Percentiles rank a stretch among this genome's conserved stretches.
Conservation (phyloP, 2,797 vertebrate genomes). For the Carduelis carduelis region DNA sequence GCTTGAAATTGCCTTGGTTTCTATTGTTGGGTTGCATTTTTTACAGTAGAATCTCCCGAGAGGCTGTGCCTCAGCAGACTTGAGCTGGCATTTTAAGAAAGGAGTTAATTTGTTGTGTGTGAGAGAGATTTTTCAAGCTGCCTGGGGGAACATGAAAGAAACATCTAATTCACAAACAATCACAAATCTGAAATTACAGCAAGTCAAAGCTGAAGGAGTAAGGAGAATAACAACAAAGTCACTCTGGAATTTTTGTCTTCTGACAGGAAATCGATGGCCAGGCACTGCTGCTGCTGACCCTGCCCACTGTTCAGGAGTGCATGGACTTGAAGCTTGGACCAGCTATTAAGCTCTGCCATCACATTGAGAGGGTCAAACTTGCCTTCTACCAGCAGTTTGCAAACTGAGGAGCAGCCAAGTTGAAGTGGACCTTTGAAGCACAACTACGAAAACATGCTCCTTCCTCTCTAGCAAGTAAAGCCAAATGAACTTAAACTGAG, state of each 20-base stretch:
- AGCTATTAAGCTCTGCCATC: constrained; percentile 97
- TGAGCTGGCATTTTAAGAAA: not conserved
- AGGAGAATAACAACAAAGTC: not conserved
- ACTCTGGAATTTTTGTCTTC: constrained; percentile 38
- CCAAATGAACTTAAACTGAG: constrained; percentile 34
- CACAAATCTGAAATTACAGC: not conserved
- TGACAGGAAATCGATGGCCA: constrained; percentile 96
- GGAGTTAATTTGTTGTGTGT: not conserved
- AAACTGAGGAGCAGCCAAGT: constrained; percentile 77
- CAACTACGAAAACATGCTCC: constrained; percentile 65
- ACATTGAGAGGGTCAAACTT: constrained; percentile 97
- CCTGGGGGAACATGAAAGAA: not conserved
- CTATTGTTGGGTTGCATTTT: not conserved
- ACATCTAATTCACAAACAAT: not conserved
- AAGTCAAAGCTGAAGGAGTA: not conserved
- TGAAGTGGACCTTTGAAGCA: constrained; percentile 72
- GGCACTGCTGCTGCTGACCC: constrained; percentile 92
- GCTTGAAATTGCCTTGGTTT: not conserved
- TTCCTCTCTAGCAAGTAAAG: constrained; percentile 42
- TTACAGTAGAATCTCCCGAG: not conserved
- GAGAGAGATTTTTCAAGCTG: not conserved
- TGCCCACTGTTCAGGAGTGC: constrained; percentile 97
- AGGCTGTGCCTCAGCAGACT: not conserved
- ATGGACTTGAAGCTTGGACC: constrained; percentile 98
- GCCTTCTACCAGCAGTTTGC: constrained; percentile 99